Evolutionary conservation across 2,888 invertebrate genomes (phyloP).

Genomic region (Meghimatium bilineatum): DNA sequence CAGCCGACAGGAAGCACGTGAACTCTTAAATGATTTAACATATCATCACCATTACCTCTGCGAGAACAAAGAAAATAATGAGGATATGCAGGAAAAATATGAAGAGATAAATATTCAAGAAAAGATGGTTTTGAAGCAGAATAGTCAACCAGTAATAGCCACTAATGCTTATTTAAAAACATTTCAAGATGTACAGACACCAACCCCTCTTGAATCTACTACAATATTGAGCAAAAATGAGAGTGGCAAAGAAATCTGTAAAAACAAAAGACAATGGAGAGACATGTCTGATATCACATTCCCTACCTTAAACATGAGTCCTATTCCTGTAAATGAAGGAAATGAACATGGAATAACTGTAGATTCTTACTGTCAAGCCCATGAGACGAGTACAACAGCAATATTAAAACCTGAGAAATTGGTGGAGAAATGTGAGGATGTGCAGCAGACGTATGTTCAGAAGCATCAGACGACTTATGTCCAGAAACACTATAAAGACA

Average conservation of each 20-base stretch:
- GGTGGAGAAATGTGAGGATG: background rate
- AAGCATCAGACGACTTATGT: too few species aligned
- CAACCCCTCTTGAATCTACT: constrained; percentile 53
- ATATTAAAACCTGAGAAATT: background rate
- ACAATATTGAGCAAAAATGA: constrained; percentile 45
- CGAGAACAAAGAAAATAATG: constrained; percentile 31
- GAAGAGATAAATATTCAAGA: background rate
- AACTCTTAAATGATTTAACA: constrained; percentile 21
- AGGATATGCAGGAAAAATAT: background rate
- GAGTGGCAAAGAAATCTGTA: background rate
- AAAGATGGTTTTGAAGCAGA: background rate
- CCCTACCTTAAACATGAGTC: constrained; percentile 52
- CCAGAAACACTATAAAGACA: background rate
- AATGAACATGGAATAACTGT: constrained; percentile 46
- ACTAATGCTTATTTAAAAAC: constrained; percentile 13
- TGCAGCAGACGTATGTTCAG: background rate
- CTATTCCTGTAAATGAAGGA: constrained; percentile 51
- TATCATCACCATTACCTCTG: background rate
- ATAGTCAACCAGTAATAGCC: background rate
- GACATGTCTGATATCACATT: constrained; percentile 40
- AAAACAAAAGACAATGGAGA: constrained; percentile 36
- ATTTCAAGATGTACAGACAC: constrained; percentile 21
- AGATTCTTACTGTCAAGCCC: constrained; percentile 50
- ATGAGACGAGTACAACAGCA: constrained; percentile 23
- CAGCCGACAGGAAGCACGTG: constrained; percentile 40